Conservation (phyloP, 2,888 invertebrate species). For the Bellardia pandia region DNA sequence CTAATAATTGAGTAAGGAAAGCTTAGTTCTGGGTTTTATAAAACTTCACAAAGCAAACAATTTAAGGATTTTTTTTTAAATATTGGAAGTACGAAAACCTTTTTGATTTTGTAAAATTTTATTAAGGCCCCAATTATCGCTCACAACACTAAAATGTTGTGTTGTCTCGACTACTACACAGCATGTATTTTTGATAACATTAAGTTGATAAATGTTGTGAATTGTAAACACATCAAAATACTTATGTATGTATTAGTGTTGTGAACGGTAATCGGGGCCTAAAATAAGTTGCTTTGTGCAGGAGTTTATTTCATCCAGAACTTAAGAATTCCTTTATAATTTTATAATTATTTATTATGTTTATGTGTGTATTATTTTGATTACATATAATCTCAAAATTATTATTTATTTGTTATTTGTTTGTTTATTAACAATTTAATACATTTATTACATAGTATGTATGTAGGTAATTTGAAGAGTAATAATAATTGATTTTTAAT, state of each 20-base stretch:
- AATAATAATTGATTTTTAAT: conserved; percentile 30
- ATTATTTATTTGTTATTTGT: neutral
- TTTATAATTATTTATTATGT: conserved; percentile 7
- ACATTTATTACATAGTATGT: neutral
- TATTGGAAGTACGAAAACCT: neutral
- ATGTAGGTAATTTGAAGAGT: conserved; percentile 11
- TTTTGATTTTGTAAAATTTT: neutral
- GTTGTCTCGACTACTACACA: no score
- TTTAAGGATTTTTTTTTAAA: neutral
- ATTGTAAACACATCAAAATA: no score
- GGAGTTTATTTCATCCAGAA: neutral
- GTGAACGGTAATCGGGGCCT: no score
- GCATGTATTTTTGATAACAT: no score
- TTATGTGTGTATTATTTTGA: neutral
- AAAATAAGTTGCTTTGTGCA: neutral
- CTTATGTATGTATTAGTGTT: no score
- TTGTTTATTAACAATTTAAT: conserved; percentile 38
- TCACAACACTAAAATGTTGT: no score
- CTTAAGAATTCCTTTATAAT: neutral
- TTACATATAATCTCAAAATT: conserved; percentile 40
- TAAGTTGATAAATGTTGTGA: no score
- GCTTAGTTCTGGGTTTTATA: neutral
- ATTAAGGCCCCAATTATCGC: no score
- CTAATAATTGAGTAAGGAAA: conserved; percentile 16
- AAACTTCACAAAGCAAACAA: neutral